A percentile compares a stretch with the other conserved stretches of the same genome.
phyloP scores from a whole-genome alignment of 2,113 vertebrate species.

The Muntiacus reevesi region DNA sequence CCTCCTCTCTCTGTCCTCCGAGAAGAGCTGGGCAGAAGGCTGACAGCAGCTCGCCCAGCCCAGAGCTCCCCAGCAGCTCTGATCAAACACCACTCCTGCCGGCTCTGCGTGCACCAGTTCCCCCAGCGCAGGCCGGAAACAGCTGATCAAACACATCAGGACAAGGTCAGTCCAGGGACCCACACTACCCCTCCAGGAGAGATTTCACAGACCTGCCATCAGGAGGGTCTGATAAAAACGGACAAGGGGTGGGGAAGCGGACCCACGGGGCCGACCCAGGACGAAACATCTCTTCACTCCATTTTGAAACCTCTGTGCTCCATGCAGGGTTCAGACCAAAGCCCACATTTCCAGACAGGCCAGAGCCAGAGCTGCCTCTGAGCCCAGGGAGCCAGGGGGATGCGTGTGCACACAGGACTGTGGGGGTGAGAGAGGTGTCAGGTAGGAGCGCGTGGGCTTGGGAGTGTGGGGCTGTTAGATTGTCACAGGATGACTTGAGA shows the following conservation, averaged over 20 bases:
- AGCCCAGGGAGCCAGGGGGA: not conserved
- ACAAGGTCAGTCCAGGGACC: constrained; percentile 56
- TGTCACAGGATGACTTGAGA: constrained; percentile 3
- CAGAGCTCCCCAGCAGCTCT: constrained; percentile 19
- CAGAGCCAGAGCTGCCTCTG: not conserved
- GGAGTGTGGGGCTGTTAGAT: not conserved
- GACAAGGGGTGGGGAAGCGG: not conserved
- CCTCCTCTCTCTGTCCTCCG: constrained; percentile 19
- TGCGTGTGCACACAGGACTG: fast-evolving
- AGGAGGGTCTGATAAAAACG: constrained; percentile 48
- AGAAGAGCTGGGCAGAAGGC: constrained; percentile 28
- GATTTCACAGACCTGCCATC: not conserved
- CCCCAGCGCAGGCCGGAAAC: constrained; percentile 11
- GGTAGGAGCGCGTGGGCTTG: fast-evolving
- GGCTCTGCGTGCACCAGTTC: not conserved
- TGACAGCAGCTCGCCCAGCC: not conserved
- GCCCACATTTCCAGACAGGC: not conserved
- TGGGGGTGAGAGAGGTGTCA: not conserved
- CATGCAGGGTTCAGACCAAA: not conserved
- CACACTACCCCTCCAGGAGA: not conserved
- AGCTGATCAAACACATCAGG: constrained; percentile 61
- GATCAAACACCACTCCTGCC: constrained; percentile 51
- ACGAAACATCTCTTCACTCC: not conserved
- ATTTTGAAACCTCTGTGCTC: not conserved
- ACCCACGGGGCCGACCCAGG: not conserved